phyloP scores from a whole-genome alignment of 2,797 vertebrate species.

The Cephalopachus bancanus region DNA sequence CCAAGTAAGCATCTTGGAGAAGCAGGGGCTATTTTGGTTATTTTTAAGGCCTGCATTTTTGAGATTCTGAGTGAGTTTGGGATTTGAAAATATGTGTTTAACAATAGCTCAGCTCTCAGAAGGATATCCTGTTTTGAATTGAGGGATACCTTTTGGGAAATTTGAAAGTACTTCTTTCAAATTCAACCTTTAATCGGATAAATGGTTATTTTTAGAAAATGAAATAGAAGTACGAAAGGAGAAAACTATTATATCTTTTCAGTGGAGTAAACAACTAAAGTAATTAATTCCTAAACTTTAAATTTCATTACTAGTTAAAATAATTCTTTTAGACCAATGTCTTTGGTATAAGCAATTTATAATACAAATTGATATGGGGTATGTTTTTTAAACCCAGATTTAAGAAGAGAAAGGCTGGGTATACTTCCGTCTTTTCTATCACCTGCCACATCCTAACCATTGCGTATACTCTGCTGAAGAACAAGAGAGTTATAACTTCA shows the following conservation, averaged over 20 bases:
- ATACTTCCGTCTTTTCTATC: not conserved
- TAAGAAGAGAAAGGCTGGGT: not conserved
- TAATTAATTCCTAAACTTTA: conserved; percentile 61
- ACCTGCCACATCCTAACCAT: not conserved
- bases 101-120: not conserved
- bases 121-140: conserved; percentile 27
- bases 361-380: not conserved
- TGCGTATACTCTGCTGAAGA: conserved; percentile 20
- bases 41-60: not conserved
- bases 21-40: not conserved
- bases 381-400: not conserved
- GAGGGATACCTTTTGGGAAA: not conserved
- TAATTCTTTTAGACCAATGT: conserved; percentile 33
- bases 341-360: conserved; percentile 34
- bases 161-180: conserved; percentile 62
- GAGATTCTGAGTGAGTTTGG: conserved; percentile 47
- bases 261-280: conserved; percentile 16
- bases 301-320: conserved; percentile 23
- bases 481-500: conserved; percentile 10
- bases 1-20: not conserved
- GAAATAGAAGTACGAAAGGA: conserved; percentile 25
- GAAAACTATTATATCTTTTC: not conserved
- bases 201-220: conserved; percentile 60
- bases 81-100: conserved; percentile 19
- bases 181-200: conserved; percentile 30